Evolutionary conservation across 37 sponge, comb jelly and placozoan species (phyloP).

Genomic region (Amphimedon queenslandica): DNA sequence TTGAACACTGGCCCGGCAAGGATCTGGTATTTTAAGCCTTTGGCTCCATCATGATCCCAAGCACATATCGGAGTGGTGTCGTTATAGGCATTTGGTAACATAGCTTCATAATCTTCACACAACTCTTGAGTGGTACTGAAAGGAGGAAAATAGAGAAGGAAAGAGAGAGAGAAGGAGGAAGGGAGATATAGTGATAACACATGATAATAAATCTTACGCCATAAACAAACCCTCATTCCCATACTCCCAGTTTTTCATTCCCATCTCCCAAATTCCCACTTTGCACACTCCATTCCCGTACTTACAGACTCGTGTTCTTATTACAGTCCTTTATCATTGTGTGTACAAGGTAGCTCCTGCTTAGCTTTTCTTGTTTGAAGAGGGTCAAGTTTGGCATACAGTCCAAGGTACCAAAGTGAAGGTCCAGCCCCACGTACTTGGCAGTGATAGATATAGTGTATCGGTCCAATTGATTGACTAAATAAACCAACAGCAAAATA

Average conservation of each 20-base stretch:
- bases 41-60: slow-evolving; percentile 48
- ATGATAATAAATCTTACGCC: too few relatives aligned
- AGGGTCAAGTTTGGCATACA: slow-evolving; percentile 33
- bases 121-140: background rate
- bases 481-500: slow-evolving; percentile 61
- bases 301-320: background rate
- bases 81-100: background rate
- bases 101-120: background rate
- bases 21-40: slow-evolving; percentile 67
- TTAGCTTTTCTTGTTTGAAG: background rate
- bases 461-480: slow-evolving; percentile 83
- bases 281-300: too few relatives aligned
- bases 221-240: too few relatives aligned
- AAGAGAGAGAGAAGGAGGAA: too few relatives aligned
- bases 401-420: slow-evolving; percentile 56
- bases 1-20: slow-evolving; percentile 86
- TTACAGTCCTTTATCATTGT: background rate
- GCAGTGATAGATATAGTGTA: slow-evolving; percentile 76
- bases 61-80: slow-evolving; percentile 12
- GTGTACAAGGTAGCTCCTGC: background rate
- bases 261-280: too few relatives aligned
- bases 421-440: slow-evolving; percentile 54
- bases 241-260: too few relatives aligned
- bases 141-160: background rate
- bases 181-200: too few relatives aligned